Evolutionary conservation across 1,140 invertebrate genomes (phyloP), one percentile per base, ranked within the genome.

Genomic region (Vollenhovia emeryi): DNA sequence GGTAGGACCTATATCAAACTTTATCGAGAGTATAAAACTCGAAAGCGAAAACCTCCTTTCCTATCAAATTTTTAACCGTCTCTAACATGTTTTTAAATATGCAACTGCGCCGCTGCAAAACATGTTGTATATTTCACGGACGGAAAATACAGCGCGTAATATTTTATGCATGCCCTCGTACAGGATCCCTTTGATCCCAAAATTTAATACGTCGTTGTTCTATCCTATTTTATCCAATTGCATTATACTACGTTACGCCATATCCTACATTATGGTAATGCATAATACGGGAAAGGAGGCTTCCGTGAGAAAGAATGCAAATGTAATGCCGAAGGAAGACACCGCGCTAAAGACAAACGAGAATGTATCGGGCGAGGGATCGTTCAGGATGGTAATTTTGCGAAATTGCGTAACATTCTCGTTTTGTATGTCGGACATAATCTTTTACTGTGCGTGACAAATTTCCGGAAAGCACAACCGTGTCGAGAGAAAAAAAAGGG

Each of bases 161-260:
- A 76, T 45, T 60, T 62, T 45, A 43, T 62, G 59, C 59, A 64
- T 13, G 27, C 15, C 21, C 43, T 48, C 75, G 13, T 11, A 15
- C 15, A 30, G 9, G n/a, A 33, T n/a, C 43, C 36, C 74, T 78
- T 78, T 78, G 75, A 78, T 78, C 57, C 40, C n/a, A 50, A 64
- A 78, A 78, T 66, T 78, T 78, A 78, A 78, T 48, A 36, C 24
- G n/a, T 45, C 59, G 33, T 64, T 64, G 75, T 50, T 66, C 59
- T 45, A 40, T 6, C 8, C n/a, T 50, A 36, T 78, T 50, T 66
- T 40, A 50, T 18, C 27, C 73, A 50, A 48, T 71, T 71, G 33
- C 18, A 27, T 50, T 78, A 78, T 64, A 62, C n/a, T 64, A 66
- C 27, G n/a, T 43, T 45, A 40, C 30, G 43, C 27, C n/a, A 33